These are phyloP conservation scores for Grapholita molesta DNA, from an alignment of 1,140 invertebrate species.

Conservation along the genomic window DNA sequence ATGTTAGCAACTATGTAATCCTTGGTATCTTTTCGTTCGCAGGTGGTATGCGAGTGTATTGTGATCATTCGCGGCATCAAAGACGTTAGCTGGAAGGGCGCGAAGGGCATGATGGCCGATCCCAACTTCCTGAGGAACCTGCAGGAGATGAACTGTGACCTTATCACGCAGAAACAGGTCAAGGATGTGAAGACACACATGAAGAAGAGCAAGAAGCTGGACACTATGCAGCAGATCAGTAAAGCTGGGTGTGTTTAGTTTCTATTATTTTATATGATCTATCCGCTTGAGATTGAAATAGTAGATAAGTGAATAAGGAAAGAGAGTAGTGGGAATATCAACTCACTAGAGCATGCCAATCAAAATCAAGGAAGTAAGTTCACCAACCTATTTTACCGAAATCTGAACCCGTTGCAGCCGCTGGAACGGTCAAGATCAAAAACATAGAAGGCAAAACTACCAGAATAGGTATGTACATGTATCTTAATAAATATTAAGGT, in stretches of 20 bases:
- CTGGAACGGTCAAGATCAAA: too few relatives aligned
- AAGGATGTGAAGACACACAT: constrained; percentile 84
- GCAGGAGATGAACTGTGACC: constrained; percentile 91
- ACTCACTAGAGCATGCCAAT: too few relatives aligned
- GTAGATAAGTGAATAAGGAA: too few relatives aligned
- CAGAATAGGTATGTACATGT: too few relatives aligned
- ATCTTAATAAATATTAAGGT: too few relatives aligned
- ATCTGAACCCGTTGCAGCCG: too few relatives aligned
- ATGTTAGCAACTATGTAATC: too few relatives aligned
- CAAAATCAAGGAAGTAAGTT: too few relatives aligned
- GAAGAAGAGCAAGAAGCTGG: constrained; percentile 83
- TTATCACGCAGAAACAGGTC: constrained; percentile 86
- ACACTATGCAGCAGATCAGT: constrained; percentile 87
- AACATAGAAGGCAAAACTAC: too few relatives aligned
- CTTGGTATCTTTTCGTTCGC: neutral
- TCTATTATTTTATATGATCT: too few relatives aligned
- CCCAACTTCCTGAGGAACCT: constrained; percentile 88
- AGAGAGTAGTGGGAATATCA: neutral
- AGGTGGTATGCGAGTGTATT: constrained; percentile 91
- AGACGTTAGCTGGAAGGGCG: constrained; percentile 93
- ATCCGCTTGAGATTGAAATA: too few relatives aligned
- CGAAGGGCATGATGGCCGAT: constrained; percentile 94
- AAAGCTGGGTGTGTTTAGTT: constrained; percentile 82
- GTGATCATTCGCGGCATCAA: constrained; percentile 89
- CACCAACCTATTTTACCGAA: too few relatives aligned